phyloP scores from a whole-genome alignment of 2,113 vertebrate species.

The Pituophis catenifer region DNA sequence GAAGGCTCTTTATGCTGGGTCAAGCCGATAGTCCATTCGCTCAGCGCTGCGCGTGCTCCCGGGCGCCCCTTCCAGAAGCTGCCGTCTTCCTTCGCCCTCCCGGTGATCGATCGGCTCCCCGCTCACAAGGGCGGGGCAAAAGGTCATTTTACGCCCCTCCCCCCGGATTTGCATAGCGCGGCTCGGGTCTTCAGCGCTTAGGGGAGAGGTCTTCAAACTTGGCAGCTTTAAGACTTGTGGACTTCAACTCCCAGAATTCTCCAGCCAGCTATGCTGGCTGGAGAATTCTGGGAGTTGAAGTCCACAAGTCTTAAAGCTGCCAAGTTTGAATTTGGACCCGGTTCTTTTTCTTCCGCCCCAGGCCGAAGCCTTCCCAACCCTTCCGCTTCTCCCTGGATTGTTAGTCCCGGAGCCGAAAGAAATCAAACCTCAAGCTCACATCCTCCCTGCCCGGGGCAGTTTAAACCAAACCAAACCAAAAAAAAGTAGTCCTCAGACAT shows the following conservation, averaged over 20 bases:
- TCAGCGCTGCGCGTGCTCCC: background rate
- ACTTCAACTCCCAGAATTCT: no score
- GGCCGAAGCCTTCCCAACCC: no score
- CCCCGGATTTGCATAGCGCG: background rate
- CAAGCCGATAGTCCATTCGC: background rate
- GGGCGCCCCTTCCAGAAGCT: background rate
- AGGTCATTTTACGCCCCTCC: background rate
- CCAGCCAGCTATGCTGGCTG: no score
- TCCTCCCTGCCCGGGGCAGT: background rate
- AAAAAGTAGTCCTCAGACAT: background rate
- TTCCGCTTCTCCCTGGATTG: background rate
- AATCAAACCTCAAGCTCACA: background rate
- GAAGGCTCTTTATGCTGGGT: background rate
- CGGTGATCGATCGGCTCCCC: background rate
- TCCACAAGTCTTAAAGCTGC: no score
- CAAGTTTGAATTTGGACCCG: background rate
- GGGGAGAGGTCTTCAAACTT: no score
- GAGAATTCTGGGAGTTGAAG: no score
- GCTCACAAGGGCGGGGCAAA: background rate
- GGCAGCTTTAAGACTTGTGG: no score
- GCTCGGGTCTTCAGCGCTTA: no score
- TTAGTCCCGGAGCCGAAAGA: background rate
- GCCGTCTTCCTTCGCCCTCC: background rate
- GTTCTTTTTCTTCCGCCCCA: background rate
- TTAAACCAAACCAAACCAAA: background rate